phyloP scores from a whole-genome alignment of 2,888 invertebrate species.

The Maniola hyperantus region DNA sequence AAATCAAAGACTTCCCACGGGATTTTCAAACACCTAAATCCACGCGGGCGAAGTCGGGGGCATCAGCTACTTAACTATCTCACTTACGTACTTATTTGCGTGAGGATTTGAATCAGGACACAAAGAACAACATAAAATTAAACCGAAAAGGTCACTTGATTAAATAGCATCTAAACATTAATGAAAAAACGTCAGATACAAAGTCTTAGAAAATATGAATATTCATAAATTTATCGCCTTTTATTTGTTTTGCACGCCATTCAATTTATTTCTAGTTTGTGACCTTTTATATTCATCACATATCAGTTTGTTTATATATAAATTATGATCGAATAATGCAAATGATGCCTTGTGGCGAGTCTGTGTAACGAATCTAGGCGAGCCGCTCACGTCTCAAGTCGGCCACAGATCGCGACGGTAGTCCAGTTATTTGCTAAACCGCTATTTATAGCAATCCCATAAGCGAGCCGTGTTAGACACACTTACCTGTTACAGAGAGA shows the following conservation, averaged over 20 bases:
- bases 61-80: too few species aligned
- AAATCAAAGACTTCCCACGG: too few species aligned
- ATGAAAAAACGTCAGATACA: too few species aligned
- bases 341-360: constrained; percentile 40
- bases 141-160: too few species aligned
- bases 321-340: constrained; percentile 29
- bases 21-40: too few species aligned
- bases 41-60: too few species aligned
- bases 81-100: too few species aligned
- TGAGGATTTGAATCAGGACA: too few species aligned
- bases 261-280: constrained; percentile 18
- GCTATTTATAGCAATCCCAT: constrained; percentile 77
- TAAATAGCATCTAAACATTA: too few species aligned
- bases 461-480: constrained; percentile 58
- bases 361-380: constrained; percentile 50
- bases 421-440: constrained; percentile 80
- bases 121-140: too few species aligned
- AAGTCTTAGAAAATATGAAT: neutral
- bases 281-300: constrained; percentile 26
- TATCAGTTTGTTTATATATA: constrained; percentile 27
- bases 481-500: too few species aligned
- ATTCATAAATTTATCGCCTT: constrained; percentile 12
- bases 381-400: constrained; percentile 60
- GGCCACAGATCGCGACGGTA: constrained; percentile 61
- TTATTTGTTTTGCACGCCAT: constrained; percentile 18